phyloP scores from a whole-genome alignment of 2,797 vertebrate species.

The Sphaeramia orbicularis region DNA sequence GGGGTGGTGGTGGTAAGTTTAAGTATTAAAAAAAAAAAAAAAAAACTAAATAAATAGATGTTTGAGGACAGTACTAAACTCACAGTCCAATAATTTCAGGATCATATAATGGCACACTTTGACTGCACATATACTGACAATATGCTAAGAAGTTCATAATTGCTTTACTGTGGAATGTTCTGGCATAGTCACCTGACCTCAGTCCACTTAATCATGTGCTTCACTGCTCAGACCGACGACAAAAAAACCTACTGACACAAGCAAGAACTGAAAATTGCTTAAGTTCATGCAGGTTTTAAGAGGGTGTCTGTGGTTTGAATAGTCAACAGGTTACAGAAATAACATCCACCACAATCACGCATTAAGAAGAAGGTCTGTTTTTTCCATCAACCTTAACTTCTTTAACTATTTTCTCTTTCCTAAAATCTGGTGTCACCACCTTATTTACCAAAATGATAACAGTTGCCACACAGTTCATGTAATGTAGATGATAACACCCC shows the following conservation, averaged over 20 bases:
- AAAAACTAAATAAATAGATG: too few species aligned
- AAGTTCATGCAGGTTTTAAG: neutral
- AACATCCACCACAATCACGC: neutral
- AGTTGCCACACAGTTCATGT: conserved; percentile 12
- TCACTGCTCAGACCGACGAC: neutral
- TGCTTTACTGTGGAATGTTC: too few species aligned
- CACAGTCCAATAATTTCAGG: too few species aligned
- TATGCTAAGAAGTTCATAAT: too few species aligned
- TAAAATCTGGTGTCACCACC: too few species aligned
- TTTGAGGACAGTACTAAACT: too few species aligned
- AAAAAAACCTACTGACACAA: neutral
- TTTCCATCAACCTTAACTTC: neutral
- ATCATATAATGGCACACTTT: too few species aligned
- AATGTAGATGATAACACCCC: conserved; percentile 15
- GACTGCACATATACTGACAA: too few species aligned
- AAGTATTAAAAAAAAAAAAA: too few species aligned
- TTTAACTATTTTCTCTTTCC: neutral
- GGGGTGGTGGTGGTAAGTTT: too few species aligned
- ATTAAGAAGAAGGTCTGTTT: too few species aligned
- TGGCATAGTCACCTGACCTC: conserved; percentile 3
- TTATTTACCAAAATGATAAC: neutral
- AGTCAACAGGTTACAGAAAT: neutral
- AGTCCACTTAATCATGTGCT: neutral
- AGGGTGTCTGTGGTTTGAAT: neutral
- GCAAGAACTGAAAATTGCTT: neutral